Evolutionary conservation across 2,113 vertebrate species (phyloP), one percentile per base, ranked within the genome.

Genomic region (Catharus minimus): DNA sequence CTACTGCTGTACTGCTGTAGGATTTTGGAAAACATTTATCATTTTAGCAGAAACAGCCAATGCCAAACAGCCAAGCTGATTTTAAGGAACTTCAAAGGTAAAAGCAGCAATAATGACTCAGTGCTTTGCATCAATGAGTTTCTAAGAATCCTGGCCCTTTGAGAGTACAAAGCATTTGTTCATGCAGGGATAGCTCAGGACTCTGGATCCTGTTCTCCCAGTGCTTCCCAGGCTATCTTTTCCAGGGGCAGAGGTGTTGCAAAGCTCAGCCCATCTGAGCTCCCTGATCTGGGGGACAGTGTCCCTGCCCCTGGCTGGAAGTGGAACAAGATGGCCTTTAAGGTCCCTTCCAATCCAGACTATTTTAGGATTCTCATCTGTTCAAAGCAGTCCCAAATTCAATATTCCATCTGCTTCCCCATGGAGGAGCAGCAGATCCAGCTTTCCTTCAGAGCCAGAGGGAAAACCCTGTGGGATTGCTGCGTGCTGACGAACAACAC

Each of bases 391-490:
- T 24, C 81, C 62, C 74, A 73, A 65, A 75, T 30, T 38, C 33
- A 41, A 17, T 0, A 13, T 73, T 57, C 66, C 69, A 49, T 32
- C 68, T 86, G 75, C 64, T 41, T 64, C 78, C 75, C 39, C 26
- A 4, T 0, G 28, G 56, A 90, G 76, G 46, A 72, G 76, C 49
- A 88, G 85, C 56, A 68, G 55, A 23, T 11, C 55, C 41, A 3
- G 39, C 41, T 6, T 17, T 52, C 79, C 88, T 78, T n/a, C 28
- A 13, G 85, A 80, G 68, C 76, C 50, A 8, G 62, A 52, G 77
- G 80, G 77, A 80, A 90, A 96, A 89, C 85, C 82, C 91, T 79
- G 87, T 39, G 27, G 80, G n/a, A 39, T 15, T 15, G 80, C 92
- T 52, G 60, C 28, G 50, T 86, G 93, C 86, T 72, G 82, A 90